Base-by-base conservation (phyloP, 1,140 invertebrate species). In the Drosophila melanica region DNA sequence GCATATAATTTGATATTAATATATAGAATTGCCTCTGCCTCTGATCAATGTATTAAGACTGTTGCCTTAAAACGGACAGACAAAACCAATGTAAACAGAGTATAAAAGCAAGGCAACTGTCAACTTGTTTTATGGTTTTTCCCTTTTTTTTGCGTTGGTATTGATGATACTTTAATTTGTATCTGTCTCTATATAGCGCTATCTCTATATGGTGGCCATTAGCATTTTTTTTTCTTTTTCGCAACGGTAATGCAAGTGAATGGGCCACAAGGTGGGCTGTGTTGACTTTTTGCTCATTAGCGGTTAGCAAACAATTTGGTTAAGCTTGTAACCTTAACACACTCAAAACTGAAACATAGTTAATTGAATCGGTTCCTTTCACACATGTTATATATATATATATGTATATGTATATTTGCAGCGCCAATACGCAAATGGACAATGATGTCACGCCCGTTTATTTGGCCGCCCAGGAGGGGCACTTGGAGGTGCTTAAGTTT, bases 361-460 rank as follows among this genome's bases (percentile, higher is more conserved):
- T 72, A 72, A 74, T 63, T 69, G 41, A 30, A 8, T n/a, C n/a
- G 54, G n/a, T 11, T 57, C 12, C 20, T 27, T 39, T 23, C 5
- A 33, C 57, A 27, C 1, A 8, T 11, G 6, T 9, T 35, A 3
- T 27, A 27, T 42, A 23, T 64, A 7, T 14, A 37, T 57, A 20
- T 33, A 11, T 4, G 6, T 47, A n/a, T 27, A 7, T 11, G 4
- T 9, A 35, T 11, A 35, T n/a, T 59, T 79, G 37, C 68, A 97
- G 96, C 93, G 96, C 96, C 63, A 97, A 97, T 93, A 95, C 95
- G 72, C 96, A 97, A 91, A 97, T 97, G 96, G 96, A 97, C 92
- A 97, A 97, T 92, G 96, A 97, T 91, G 96, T 97, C 59, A 97
- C 96, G 10, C 96, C 96, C n/a, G 96, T 97, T 4, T 98, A 98